Percentiles rank a stretch among this genome's conserved stretches.
These are phyloP conservation scores for Drosophila histrio DNA, from an alignment of 2,888 invertebrate genomes.

Conservation along the genomic window DNA sequence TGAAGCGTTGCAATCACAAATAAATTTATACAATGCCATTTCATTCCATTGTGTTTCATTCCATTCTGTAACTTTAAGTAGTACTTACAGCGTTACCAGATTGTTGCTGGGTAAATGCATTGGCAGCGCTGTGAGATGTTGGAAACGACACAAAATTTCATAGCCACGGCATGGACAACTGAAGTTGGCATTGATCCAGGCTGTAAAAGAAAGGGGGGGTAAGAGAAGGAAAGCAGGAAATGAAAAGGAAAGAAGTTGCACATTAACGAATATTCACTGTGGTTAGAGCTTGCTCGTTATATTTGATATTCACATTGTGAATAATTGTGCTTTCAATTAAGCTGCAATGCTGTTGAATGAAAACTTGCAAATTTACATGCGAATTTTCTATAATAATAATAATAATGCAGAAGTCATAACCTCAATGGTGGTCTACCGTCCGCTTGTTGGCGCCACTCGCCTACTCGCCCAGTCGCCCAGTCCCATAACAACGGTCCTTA, in stretches of 20 bases:
- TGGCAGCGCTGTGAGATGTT: conserved; percentile 82
- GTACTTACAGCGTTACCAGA: conserved; percentile 84
- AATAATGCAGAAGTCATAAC: conserved; percentile 9
- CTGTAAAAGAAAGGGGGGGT: conserved; percentile 53
- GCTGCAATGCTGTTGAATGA: conserved; percentile 6
- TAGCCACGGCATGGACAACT: conserved; percentile 84
- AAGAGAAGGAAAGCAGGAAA: background rate
- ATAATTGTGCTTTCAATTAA: conserved; percentile 36
- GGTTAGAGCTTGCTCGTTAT: conserved; percentile 1
- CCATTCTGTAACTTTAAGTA: background rate
- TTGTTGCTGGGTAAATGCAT: conserved; percentile 78
- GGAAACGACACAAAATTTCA: conserved; percentile 84
- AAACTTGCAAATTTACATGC: conserved; percentile 42
- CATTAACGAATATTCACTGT: conserved; percentile 4
- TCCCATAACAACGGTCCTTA: conserved; percentile 25
- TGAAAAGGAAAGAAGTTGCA: background rate
- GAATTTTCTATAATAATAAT: conserved; percentile 26
- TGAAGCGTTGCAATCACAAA: background rate
- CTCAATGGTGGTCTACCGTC: conserved; percentile 2
- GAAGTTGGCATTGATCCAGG: conserved; percentile 80
- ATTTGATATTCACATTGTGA: conserved; percentile 22
- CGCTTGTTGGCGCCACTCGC: conserved; percentile 39
- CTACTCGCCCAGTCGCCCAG: conserved; percentile 2
- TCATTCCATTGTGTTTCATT: background rate
- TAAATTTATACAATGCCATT: background rate